Evolutionary conservation across 2,888 invertebrate genomes (phyloP).

Genomic region (Azorinus chamasolen): DNA sequence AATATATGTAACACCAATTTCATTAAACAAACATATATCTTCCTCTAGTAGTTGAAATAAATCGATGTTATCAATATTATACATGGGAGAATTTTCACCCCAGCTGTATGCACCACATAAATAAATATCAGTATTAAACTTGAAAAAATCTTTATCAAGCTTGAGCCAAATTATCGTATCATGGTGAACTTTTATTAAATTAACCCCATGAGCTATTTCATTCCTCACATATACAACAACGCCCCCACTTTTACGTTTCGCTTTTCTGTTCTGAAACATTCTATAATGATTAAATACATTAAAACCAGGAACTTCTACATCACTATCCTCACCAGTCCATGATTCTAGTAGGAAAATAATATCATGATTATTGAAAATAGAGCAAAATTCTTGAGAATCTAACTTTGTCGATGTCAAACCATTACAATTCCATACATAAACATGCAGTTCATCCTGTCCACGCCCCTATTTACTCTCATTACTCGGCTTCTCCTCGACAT

Average conservation of each 20-base stretch:
- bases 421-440: slow-evolving; percentile 30
- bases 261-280: slow-evolving; percentile 12
- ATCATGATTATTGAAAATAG: slow-evolving; percentile 4
- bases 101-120: slow-evolving; percentile 13
- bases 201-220: not conserved
- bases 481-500: slow-evolving; percentile 13
- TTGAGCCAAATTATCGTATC: slow-evolving; percentile 6
- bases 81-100: slow-evolving; percentile 24
- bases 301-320: slow-evolving; percentile 8
- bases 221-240: not conserved
- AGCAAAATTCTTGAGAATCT: slow-evolving; percentile 7
- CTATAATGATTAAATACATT: not conserved
- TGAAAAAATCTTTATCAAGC: not conserved
- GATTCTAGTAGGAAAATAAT: slow-evolving; percentile 18
- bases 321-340: slow-evolving; percentile 1
- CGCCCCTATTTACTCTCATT: slow-evolving; percentile 1
- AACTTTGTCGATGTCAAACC: slow-evolving; percentile 17
- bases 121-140: slow-evolving; percentile 7
- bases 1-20: slow-evolving; percentile 25
- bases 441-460: slow-evolving; percentile 16
- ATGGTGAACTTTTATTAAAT: not conserved
- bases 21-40: slow-evolving; percentile 21
- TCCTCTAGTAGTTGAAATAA: slow-evolving; percentile 31
- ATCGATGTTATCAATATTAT: slow-evolving; percentile 28
- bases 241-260: slow-evolving; percentile 13